phyloP scores from a whole-genome alignment of 1,140 invertebrate species.

The Trichonephila clavipes region DNA sequence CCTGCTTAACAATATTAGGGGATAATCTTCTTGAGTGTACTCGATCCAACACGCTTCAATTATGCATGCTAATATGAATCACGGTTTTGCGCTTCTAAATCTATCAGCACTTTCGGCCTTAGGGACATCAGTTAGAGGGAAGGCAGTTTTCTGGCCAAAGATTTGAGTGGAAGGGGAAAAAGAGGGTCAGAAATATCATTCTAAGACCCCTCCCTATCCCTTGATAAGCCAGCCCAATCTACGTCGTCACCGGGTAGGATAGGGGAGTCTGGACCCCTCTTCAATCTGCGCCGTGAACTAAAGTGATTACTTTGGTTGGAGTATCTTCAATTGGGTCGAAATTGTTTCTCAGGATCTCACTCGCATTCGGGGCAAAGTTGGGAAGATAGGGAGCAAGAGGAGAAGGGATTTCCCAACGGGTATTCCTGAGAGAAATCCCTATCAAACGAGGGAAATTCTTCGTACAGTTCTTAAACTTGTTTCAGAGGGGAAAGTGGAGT shows the following conservation, averaged over 20 bases:
- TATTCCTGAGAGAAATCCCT: conserved; percentile 50
- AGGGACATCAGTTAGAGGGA: neutral
- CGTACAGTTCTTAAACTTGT: conserved; percentile 61
- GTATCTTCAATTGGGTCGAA: conserved; percentile 73
- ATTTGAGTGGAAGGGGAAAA: neutral
- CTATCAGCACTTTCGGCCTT: neutral
- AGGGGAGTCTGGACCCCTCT: neutral
- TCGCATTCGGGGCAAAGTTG: conserved; percentile 25
- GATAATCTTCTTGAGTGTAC: neutral
- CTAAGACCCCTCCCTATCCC: conserved; percentile 7
- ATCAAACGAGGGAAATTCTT: conserved; percentile 42
- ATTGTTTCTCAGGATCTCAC: conserved; percentile 66
- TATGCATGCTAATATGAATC: conserved; percentile 52
- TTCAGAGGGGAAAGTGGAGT: conserved; percentile 47
- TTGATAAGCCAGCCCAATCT: conserved; percentile 71
- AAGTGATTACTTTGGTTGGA: conserved; percentile 73
- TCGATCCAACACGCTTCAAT: conserved; percentile 15
- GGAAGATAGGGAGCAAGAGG: conserved; percentile 28
- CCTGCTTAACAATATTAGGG: neutral
- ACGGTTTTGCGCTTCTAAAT: conserved; percentile 55
- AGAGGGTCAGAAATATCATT: conserved; percentile 46
- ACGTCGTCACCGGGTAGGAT: neutral
- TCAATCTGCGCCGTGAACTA: conserved; percentile 71
- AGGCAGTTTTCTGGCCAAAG: neutral
- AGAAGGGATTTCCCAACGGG: conserved; percentile 55